A percentile compares a stretch with the other conserved stretches of the same genome.
Conservation (phyloP, 1,140 invertebrate species). For the Sinonovacula constricta region DNA sequence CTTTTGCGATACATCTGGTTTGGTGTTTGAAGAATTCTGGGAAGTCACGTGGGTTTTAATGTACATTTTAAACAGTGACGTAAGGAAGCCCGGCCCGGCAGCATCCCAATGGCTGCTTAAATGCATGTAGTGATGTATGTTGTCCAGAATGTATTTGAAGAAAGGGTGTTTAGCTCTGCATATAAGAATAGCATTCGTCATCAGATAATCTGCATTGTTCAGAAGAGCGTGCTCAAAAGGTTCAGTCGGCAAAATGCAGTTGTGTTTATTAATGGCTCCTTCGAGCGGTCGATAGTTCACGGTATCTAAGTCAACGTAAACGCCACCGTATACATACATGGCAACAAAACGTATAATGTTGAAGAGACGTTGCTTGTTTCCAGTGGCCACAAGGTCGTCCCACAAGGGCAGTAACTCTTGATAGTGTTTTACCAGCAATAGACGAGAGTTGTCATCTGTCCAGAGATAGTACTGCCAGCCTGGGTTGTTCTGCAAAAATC, state of each 20-base stretch:
- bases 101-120: neutral
- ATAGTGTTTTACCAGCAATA: neutral
- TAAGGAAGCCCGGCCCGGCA: neutral
- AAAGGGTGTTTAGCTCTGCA: neutral
- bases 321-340: conserved; percentile 5
- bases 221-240: neutral
- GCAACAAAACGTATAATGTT: neutral
- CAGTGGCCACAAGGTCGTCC: neutral
- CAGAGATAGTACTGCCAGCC: conserved; percentile 31
- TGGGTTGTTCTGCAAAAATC: conserved; percentile 3
- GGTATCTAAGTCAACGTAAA: conserved; percentile 1
- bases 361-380: neutral
- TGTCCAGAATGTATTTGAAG: neutral
- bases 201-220: neutral
- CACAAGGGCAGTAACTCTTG: neutral
- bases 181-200: conserved; percentile 5
- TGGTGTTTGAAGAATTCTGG: neutral
- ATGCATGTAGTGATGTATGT: neutral
- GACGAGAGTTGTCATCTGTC: conserved; percentile 4
- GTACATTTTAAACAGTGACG: neutral
- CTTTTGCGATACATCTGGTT: too few species aligned
- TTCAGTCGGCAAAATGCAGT: conserved; percentile 6
- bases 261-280: neutral
- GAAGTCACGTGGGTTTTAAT: neutral
- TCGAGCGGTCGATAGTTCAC: neutral